Conservation (phyloP, 35 echinoderm and acorn worm genomes). For the Heliocidaris tuberculata region DNA sequence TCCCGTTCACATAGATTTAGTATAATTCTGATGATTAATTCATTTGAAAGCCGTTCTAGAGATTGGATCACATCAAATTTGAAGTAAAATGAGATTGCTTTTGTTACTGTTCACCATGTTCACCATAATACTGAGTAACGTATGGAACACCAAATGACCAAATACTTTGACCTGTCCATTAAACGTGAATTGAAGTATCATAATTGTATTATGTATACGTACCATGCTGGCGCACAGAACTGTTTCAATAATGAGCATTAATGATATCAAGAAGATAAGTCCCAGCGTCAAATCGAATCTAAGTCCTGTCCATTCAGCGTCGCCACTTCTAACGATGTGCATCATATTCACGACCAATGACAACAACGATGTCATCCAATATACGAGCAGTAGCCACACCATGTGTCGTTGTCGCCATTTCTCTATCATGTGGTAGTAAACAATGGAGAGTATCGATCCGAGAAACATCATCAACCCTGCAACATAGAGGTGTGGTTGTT, state of each 20-base stretch:
- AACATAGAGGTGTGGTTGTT: slow-evolving; percentile 72
- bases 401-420: slow-evolving; percentile 62
- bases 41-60: no score
- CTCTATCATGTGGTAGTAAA: slow-evolving; percentile 84
- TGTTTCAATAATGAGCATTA: slow-evolving; percentile 36
- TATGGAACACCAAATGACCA: not conserved
- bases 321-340: not conserved
- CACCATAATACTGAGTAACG: no score
- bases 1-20: no score
- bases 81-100: no score
- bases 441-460: slow-evolving; percentile 48
- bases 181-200: not conserved
- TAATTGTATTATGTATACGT: not conserved
- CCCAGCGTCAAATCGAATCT: slow-evolving; percentile 49
- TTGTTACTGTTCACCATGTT: no score
- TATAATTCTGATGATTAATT: no score
- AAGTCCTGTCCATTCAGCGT: not conserved
- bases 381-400: slow-evolving; percentile 62
- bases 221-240: slow-evolving; percentile 48
- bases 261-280: slow-evolving; percentile 25
- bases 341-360: slow-evolving; percentile 47
- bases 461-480: slow-evolving; percentile 47
- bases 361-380: slow-evolving; percentile 67
- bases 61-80: no score
- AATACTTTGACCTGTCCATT: not conserved